Base-by-base conservation (phyloP, 2,888 invertebrate species). In the Biston stratarius region DNA sequence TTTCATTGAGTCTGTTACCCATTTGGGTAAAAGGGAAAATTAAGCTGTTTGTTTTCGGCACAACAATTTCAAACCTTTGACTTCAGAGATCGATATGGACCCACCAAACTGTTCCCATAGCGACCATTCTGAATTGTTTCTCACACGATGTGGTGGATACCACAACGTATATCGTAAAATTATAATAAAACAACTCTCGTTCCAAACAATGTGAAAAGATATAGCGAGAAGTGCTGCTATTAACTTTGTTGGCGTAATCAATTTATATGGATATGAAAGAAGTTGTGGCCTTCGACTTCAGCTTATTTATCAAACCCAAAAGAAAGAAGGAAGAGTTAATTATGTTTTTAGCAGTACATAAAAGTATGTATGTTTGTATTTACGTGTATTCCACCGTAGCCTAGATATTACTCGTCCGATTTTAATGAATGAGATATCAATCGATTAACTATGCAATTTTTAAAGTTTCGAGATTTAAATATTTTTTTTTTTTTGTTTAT, bases 151-250 rank as follows among this genome's bases (percentile, higher is more conserved):
- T 45, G 61, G 70, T 58, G 73, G 74, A 76, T 76, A n/a, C n/a
- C n/a, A n/a, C n/a, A n/a, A n/a, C n/a, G n/a, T n/a, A n/a, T n/a
- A n/a, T n/a, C n/a, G n/a, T 76, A 75, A 76, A 76, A 77, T 75
- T 73, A 78, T 70, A 76, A 74, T 74, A 77, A 75, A 75, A 38
- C 74, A 61, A 52, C 69, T 36, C 68, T 45, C 10, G 45, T 47
- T 38, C 8, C 48, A 38, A 58, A 48, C 38, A 38, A 58, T 57
- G 34, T 36, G 34, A 45, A 34, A 34, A 8, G 9, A 57, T 14
- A 57, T 36, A 6, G 33, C 42, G 11, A 10, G 33, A 42, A 38
- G 42, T 33, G 55, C 33, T 34, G 45, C 14, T 45, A 44, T 45
- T 56, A 45, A 57, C 6, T 38, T 38, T 38, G 38, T 38, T 47